Percentiles rank a stretch among this genome's conserved stretches.
phyloP scores from a whole-genome alignment of 2,888 invertebrate genomes.

The Andrena fulva region DNA sequence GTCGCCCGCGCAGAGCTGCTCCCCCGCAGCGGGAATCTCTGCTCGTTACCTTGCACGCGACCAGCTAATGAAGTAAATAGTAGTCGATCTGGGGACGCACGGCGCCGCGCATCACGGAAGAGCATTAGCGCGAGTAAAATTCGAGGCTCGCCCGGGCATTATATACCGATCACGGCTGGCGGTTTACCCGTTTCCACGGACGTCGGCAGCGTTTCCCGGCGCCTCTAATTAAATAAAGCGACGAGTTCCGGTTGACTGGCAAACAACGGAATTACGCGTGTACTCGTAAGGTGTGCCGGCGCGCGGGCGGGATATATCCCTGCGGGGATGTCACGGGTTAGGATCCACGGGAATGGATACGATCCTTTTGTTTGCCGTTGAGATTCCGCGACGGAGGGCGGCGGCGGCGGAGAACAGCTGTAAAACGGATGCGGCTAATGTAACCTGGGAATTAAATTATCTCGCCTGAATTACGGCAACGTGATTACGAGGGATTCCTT shows the following conservation, averaged over 20 bases:
- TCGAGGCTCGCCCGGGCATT: not conserved
- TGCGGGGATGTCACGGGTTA: slow-evolving; percentile 47
- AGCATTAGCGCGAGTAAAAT: not conserved
- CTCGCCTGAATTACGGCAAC: slow-evolving; percentile 25
- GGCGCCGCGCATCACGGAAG: not conserved
- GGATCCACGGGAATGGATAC: slow-evolving; percentile 53
- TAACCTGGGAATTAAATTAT: slow-evolving; percentile 47
- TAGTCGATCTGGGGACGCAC: not conserved
- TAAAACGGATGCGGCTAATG: slow-evolving; percentile 41
- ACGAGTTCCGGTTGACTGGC: slow-evolving; percentile 49
- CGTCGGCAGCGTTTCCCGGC: slow-evolving; percentile 18
- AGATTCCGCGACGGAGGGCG: slow-evolving; percentile 38
- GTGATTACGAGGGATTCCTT: not conserved
- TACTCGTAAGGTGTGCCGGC: slow-evolving; percentile 39
- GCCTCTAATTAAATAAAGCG: slow-evolving; percentile 49
- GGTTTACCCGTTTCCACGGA: slow-evolving; percentile 17
- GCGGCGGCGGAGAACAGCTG: slow-evolving; percentile 35
- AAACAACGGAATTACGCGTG: slow-evolving; percentile 45
- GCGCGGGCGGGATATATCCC: slow-evolving; percentile 39
- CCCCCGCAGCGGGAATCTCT: not conserved
- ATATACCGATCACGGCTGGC: not conserved
- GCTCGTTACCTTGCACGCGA: not conserved
- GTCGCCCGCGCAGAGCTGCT: not conserved
- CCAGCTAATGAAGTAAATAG: not conserved
- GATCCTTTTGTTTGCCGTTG: slow-evolving; percentile 59